Evolutionary conservation across 1,140 invertebrate genomes (phyloP).

Genomic region (Lerema accius): DNA sequence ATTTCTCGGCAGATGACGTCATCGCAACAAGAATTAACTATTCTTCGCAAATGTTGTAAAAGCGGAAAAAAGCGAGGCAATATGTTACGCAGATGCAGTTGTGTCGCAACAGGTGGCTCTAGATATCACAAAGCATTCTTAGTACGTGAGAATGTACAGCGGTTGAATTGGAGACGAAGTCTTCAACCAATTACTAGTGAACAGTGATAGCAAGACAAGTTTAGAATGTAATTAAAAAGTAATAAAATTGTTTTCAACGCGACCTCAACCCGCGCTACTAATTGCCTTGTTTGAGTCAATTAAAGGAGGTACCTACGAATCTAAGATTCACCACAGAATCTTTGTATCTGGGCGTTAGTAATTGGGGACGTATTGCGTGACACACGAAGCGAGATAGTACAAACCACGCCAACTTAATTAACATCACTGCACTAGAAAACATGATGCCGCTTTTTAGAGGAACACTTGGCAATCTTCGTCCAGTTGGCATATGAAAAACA

Average conservation of each 20-base stretch:
- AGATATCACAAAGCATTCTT: background rate
- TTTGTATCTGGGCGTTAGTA: conserved; percentile 1
- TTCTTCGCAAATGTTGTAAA: background rate
- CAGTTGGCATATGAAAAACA: background rate
- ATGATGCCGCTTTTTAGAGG: conserved; percentile 17
- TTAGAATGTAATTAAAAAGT: background rate
- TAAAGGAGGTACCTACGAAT: conserved; percentile 7
- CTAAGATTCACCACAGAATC: conserved; percentile 26
- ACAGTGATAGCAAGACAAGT: too few relatives aligned
- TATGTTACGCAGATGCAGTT: background rate
- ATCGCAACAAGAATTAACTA: background rate
- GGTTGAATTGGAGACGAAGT: too few relatives aligned
- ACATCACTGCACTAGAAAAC: conserved; percentile 25
- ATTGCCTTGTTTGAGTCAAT: background rate
- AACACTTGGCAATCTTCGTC: conserved; percentile 11
- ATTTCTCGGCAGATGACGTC: background rate
- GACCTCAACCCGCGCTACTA: background rate
- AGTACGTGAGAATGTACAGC: too few relatives aligned
- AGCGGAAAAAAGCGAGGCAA: background rate
- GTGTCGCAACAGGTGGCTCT: background rate
- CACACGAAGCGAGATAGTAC: conserved; percentile 23
- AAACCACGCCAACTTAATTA: conserved; percentile 25
- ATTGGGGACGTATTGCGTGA: conserved; percentile 29
- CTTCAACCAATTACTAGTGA: too few relatives aligned
- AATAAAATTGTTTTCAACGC: background rate